Evolutionary conservation across 2,888 invertebrate genomes (phyloP).

Genomic region (Carterocephalus palaemon): DNA sequence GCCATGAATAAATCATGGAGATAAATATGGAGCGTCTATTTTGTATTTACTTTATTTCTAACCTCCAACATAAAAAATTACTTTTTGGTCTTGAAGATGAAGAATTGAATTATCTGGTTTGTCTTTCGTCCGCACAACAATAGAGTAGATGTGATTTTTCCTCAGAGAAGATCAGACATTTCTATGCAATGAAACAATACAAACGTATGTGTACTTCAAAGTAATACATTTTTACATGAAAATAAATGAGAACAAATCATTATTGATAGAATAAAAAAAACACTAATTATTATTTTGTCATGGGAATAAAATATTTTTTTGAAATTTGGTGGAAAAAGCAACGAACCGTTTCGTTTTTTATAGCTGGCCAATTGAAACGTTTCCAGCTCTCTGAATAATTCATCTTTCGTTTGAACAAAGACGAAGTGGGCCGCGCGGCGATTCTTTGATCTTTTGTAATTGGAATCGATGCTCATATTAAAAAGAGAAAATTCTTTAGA

Average conservation of each 20-base stretch:
- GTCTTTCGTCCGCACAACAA: no score
- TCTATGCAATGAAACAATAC: no score
- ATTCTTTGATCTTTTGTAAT: constrained; percentile 80
- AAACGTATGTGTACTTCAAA: no score
- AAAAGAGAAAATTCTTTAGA: constrained; percentile 74
- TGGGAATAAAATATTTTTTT: constrained; percentile 72
- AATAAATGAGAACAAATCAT: neutral
- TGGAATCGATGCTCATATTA: constrained; percentile 80
- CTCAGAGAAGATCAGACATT: no score
- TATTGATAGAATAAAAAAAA: neutral
- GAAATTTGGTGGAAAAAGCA: constrained; percentile 77
- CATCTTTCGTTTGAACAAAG: constrained; percentile 79
- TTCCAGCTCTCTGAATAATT: constrained; percentile 79
- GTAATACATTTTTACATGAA: neutral
- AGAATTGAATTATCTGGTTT: no score
- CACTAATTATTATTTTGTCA: constrained; percentile 52
- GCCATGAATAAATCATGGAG: no score
- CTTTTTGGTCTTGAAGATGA: no score
- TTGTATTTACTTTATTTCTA: no score
- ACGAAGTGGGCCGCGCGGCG: constrained; percentile 77
- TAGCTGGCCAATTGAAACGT: constrained; percentile 79
- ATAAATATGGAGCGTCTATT: no score
- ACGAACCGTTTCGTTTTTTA: constrained; percentile 78
- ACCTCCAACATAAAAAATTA: no score
- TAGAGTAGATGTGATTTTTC: no score